Percentiles rank a stretch among this genome's conserved stretches.
Evolutionary conservation across 2,888 invertebrate genomes (phyloP).

Genomic region (Microchrysa polita): DNA sequence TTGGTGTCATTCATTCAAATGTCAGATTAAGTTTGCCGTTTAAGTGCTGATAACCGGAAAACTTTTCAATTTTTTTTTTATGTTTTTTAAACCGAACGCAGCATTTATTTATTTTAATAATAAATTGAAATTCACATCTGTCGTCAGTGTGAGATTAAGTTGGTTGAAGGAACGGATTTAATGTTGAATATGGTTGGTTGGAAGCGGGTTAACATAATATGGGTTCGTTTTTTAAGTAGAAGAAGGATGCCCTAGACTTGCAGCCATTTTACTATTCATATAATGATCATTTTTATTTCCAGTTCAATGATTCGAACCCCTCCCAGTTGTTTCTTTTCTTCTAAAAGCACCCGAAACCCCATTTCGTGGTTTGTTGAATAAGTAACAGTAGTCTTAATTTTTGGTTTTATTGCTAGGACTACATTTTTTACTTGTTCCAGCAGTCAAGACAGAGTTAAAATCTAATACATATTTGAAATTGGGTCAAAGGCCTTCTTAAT

Average conservation of each 20-base stretch:
- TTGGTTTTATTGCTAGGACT: too few relatives aligned
- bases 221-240: neutral
- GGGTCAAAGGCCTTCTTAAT: too few relatives aligned
- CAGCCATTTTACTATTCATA: slow-evolving; percentile 25
- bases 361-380: slow-evolving; percentile 7
- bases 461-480: too few relatives aligned
- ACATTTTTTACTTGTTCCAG: too few relatives aligned
- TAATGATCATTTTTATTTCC: neutral
- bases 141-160: neutral
- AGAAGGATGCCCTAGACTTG: neutral
- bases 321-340: neutral
- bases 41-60: slow-evolving; percentile 10
- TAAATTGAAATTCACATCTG: slow-evolving; percentile 43
- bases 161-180: neutral
- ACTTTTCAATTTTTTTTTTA: too few relatives aligned
- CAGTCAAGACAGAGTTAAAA: too few relatives aligned
- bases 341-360: neutral
- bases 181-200: neutral
- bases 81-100: slow-evolving; percentile 10
- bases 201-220: neutral
- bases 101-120: slow-evolving; percentile 16
- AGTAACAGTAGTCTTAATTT: too few relatives aligned
- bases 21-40: slow-evolving; percentile 29
- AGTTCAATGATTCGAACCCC: neutral
- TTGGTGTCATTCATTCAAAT: slow-evolving; percentile 28